Conservation (phyloP, 2,888 invertebrate species). For the Cephus pygmeus region DNA sequence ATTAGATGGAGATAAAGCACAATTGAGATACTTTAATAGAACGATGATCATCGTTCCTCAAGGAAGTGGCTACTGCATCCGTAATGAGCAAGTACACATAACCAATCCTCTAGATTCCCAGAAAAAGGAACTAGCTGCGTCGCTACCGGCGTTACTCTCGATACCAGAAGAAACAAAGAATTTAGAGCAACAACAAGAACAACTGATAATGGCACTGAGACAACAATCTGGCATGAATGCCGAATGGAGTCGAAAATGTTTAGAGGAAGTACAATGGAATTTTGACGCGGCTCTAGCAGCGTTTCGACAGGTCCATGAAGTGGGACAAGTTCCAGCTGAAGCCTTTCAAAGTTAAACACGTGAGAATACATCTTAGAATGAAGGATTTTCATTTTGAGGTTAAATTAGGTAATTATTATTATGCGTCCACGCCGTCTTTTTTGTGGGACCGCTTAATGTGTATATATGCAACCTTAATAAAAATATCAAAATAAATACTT, state of each 20-base stretch:
- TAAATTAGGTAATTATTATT: neutral
- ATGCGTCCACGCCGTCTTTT: neutral
- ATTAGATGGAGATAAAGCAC: conserved; percentile 67
- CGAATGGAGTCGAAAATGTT: conserved; percentile 82
- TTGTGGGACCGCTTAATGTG: neutral
- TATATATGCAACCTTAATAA: neutral
- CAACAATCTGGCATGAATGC: conserved; percentile 82
- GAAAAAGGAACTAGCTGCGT: conserved; percentile 47
- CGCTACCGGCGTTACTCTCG: conserved; percentile 24
- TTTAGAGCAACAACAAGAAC: conserved; percentile 65
- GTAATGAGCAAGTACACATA: conserved; percentile 82
- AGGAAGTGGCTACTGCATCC: conserved; percentile 80
- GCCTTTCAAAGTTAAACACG: conserved; percentile 69
- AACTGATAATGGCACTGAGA: conserved; percentile 76
- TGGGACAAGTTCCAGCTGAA: conserved; percentile 81
- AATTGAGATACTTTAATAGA: conserved; percentile 75
- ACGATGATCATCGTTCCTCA: conserved; percentile 81
- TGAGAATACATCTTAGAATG: neutral
- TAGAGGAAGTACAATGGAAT: conserved; percentile 88
- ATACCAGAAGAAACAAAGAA: conserved; percentile 17
- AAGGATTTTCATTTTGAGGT: neutral
- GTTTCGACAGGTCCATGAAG: conserved; percentile 80
- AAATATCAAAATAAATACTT: neutral
- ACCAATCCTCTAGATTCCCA: conserved; percentile 78
- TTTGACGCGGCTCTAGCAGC: conserved; percentile 78